Percentiles rank a stretch among this genome's conserved stretches.
These are phyloP conservation scores for Eptatretus burgeri DNA, from an alignment of 2,113 vertebrate species.

Conservation along the genomic window DNA sequence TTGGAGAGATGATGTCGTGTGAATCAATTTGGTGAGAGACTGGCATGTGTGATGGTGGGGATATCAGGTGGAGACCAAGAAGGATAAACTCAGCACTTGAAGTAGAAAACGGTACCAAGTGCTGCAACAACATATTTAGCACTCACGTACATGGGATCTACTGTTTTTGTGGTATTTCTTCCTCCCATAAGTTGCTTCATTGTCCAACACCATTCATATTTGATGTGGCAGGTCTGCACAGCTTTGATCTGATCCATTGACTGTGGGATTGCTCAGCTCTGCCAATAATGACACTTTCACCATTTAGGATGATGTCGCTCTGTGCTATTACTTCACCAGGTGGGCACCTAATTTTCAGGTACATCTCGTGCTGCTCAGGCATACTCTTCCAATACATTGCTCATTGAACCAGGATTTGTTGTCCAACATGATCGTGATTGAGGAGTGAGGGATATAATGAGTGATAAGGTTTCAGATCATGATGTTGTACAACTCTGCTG, in stretches of 20 bases:
- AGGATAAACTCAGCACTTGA: too few species aligned
- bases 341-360: neutral
- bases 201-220: neutral
- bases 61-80: too few species aligned
- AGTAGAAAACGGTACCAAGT: too few species aligned
- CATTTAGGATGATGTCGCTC: neutral
- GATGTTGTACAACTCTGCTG: neutral
- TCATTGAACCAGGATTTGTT: neutral
- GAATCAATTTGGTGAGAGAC: too few species aligned
- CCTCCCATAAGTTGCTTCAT: neutral
- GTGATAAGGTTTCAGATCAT: neutral
- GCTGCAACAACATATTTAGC: too few species aligned
- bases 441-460: slow-evolving; percentile 1
- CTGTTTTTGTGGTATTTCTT: too few species aligned
- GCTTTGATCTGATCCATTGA: neutral
- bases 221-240: neutral
- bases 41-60: too few species aligned
- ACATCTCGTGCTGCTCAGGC: neutral
- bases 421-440: neutral
- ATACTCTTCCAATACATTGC: neutral
- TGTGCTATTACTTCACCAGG: neutral
- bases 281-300: neutral
- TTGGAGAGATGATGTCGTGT: too few species aligned
- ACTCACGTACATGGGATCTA: too few species aligned
- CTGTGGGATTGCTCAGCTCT: neutral